Base-by-base conservation (phyloP, 1,140 invertebrate genomes). In the Drosophila grimshawi region DNA sequence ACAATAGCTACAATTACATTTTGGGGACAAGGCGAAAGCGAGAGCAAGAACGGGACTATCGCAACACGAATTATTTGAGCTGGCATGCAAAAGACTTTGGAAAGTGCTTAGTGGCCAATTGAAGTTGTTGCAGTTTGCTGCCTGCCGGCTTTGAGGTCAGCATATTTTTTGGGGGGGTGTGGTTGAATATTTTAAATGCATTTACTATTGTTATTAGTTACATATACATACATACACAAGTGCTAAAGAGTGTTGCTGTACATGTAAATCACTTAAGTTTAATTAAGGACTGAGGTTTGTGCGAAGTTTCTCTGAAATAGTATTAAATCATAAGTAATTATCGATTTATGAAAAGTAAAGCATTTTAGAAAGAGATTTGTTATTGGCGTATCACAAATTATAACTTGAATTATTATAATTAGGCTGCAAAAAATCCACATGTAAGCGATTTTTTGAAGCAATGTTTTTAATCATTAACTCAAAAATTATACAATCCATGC, bases 31-130 rank as follows among this genome's bases (percentile, higher is more conserved):
- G 41, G 61, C 68, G 53, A 79, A 88, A 82, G 72, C 66, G 72
- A 63, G 43, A 76, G 73, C 68, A 60, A 77, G 65, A 78, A 56
- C 77, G 68, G 76, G 82, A 86, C 81, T 85, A 85, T 75, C 82
- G 86, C 78, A 86, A 81, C 82, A 86, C 66, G 60, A 85, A 88
- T 86, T 88, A 88, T 88, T 70, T 82, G 78, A 76, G 78, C 62
- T 74, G 79, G 70, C 83, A 82, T 86, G 82, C 83, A 88, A 88
- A 86, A 82, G 72, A 70, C 76, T 88, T 86, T 81, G 71, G 83
- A 88, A 86, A 86, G 82, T 88, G 86, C 72, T 86, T 88, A 67
- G 71, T 79, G 82, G 82, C 76, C 80, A 86, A 86, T 88, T 86
- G 80, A 53, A 88, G 83, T 88, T 70, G 55, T 88, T 70, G 55